These are phyloP conservation scores for Myotis yumanensis DNA, from an alignment of 2,113 vertebrate species.

Conservation along the genomic window DNA sequence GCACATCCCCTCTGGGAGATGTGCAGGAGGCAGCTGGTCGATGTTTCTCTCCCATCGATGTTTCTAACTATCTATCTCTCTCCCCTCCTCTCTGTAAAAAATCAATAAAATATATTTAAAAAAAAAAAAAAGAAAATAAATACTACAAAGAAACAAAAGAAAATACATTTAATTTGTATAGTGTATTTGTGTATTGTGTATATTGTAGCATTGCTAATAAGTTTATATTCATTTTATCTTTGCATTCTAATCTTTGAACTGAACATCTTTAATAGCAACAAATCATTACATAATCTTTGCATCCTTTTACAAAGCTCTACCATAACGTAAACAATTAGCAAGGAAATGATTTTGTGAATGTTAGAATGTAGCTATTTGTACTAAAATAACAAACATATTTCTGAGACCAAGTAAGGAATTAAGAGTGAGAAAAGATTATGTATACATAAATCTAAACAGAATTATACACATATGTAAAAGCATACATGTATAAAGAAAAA, in stretches of 20 bases:
- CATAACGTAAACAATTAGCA: neutral
- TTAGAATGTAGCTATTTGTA: neutral
- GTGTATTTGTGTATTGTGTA: neutral
- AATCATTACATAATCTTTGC: neutral
- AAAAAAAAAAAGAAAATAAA: neutral
- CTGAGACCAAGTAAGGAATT: neutral
- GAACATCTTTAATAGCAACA: neutral
- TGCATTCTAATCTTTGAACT: neutral
- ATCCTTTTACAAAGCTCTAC: neutral
- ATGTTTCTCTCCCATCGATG: no score
- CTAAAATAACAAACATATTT: neutral
- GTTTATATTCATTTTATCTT: neutral
- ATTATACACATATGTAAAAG: neutral
- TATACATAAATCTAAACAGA: neutral
- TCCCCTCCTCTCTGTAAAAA: no score
- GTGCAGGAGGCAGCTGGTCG: no score
- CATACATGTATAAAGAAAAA: neutral
- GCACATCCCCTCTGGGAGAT: no score
- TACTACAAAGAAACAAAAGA: neutral
- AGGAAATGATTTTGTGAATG: neutral
- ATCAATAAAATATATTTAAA: no score
- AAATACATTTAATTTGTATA: neutral
- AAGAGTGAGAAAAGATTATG: neutral
- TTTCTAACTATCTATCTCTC: no score
- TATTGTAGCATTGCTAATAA: neutral